A percentile compares a stretch with the other conserved stretches of the same genome.
phyloP scores from a whole-genome alignment of 2,888 invertebrate genomes.

The Phrixothrix hirtus region DNA sequence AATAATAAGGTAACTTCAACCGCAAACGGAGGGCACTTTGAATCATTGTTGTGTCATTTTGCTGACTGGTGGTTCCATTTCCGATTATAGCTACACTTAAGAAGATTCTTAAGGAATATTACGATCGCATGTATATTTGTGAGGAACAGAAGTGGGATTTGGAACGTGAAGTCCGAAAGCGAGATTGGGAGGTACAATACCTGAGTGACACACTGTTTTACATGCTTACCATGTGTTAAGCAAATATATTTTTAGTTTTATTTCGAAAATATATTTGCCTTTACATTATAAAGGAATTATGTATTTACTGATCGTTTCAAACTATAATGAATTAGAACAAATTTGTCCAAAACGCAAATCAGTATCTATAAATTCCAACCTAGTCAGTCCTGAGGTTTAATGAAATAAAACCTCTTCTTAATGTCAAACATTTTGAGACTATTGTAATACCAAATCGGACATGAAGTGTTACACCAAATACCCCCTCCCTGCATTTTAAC shows the following conservation, averaged over 20 bases:
- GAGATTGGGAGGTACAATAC: constrained; percentile 95
- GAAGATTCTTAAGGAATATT: constrained; percentile 94
- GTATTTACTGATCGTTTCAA: constrained; percentile 17
- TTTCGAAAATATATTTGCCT: constrained; percentile 6
- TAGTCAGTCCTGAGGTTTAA: constrained; percentile 40
- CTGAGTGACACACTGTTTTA: constrained; percentile 33
- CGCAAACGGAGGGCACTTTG: constrained; percentile 18
- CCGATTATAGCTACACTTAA: constrained; percentile 80
- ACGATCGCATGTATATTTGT: constrained; percentile 95
- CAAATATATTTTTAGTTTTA: constrained; percentile 10
- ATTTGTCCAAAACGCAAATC: too few relatives aligned
- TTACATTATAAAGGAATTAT: constrained; percentile 4
- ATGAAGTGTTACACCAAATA: constrained; percentile 55
- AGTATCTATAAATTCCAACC: constrained; percentile 21
- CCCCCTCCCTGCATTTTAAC: constrained; percentile 33
- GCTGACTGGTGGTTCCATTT: constrained; percentile 55
- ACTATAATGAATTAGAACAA: too few relatives aligned
- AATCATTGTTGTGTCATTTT: constrained; percentile 34
- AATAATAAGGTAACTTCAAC: constrained; percentile 11
- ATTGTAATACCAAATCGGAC: constrained; percentile 39
- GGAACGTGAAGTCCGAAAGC: constrained; percentile 99
- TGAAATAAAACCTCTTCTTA: constrained; percentile 34
- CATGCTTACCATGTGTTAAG: constrained; percentile 22
- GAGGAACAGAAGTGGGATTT: constrained; percentile 99
- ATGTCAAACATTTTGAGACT: constrained; percentile 23